A percentile compares a stretch with the other conserved stretches of the same genome.
Conservation (phyloP, 2,113 vertebrate species). For the Platycercus adscitus region DNA sequence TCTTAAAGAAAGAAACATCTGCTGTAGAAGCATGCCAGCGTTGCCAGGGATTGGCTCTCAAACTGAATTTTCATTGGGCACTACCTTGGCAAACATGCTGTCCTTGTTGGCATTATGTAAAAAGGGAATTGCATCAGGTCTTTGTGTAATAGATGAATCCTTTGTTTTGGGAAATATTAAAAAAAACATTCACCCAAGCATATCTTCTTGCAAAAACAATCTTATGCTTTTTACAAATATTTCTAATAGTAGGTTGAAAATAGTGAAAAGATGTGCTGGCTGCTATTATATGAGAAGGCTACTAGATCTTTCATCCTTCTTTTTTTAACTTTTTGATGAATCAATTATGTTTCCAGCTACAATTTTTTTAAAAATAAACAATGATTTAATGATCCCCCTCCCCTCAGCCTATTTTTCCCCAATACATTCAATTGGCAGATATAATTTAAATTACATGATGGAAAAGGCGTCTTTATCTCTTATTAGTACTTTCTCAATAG, state of each 20-base stretch:
- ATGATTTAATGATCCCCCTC: not conserved
- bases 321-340: not conserved
- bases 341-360: not conserved
- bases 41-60: not conserved
- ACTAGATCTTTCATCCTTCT: not conserved
- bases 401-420: not conserved
- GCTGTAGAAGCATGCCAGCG: not conserved
- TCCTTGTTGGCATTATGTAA: not conserved
- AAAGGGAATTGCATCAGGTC: not conserved
- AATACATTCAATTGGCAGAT: not conserved
- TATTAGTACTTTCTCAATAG: not conserved
- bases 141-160: not conserved
- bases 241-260: not conserved
- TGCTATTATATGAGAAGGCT: not conserved
- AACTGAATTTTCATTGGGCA: not conserved
- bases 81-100: not conserved
- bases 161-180: not conserved
- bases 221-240: not conserved
- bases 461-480: not conserved
- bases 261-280: not conserved
- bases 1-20: conserved; percentile 22
- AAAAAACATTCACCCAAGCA: not conserved
- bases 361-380: not conserved
- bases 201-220: not conserved
- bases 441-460: not conserved